Evolutionary conservation across 2,888 invertebrate genomes (phyloP).

Genomic region (Limnephilus lunatus): DNA sequence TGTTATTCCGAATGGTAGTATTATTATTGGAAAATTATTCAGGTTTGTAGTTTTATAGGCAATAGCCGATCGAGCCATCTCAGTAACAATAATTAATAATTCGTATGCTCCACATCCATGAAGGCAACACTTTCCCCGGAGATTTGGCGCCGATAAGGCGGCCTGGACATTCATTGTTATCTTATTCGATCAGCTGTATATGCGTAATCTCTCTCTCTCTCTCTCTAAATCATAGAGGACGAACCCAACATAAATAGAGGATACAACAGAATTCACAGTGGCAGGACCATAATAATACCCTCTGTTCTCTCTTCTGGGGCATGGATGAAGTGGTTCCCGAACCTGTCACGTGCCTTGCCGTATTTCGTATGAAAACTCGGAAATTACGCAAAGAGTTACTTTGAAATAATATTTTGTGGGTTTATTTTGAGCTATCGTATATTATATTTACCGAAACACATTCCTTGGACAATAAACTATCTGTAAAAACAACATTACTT

Average conservation of each 20-base stretch:
- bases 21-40: slow-evolving; percentile 31
- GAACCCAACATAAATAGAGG: neutral
- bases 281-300: neutral
- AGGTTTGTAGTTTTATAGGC: slow-evolving; percentile 28
- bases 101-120: neutral
- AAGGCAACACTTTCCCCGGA: slow-evolving; percentile 10
- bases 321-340: neutral
- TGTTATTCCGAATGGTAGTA: neutral
- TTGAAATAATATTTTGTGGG: too few species aligned
- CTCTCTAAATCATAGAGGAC: neutral
- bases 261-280: neutral
- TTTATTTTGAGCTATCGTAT: too few species aligned
- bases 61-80: neutral
- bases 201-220: neutral
- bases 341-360: too few species aligned
- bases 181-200: too few species aligned
- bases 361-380: too few species aligned
- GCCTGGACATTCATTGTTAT: neutral
- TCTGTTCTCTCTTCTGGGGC: neutral
- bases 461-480: too few species aligned
- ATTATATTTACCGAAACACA: too few species aligned
- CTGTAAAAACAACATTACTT: too few species aligned
- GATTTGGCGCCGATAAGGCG: slow-evolving; percentile 26
- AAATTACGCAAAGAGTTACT: too few species aligned
- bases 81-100: neutral